Base-by-base conservation (phyloP, 2,113 vertebrate genomes). In the Larimichthys crocea region DNA sequence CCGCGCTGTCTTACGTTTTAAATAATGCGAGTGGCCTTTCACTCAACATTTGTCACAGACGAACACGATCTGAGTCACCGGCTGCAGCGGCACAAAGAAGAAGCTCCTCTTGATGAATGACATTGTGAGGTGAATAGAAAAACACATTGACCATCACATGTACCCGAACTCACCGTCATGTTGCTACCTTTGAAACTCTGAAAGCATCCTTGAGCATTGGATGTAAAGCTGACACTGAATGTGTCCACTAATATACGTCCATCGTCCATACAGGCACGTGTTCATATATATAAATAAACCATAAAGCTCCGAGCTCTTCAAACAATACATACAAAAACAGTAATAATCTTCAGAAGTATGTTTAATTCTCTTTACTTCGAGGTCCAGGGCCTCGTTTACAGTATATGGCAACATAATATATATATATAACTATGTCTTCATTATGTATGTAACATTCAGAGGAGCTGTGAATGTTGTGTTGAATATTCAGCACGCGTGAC, bases 21-120 rank as follows among this genome's bases (percentile, higher is more conserved):
- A 49, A 53, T 59, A 59, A 59, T 22, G 60, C 2, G 10, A 68
- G 67, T 29, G 62, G 44, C 62, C 80, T 76, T 83, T 73, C 19
- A 8, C 65, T 42, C 60, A 15, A 10, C 52, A 19, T 49, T 10
- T 42, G 35, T 40, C 35, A 40, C 35, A 40, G 35, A 40, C 35
- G 8, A 40, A 40, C 35, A 9, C 3, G 44, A 11, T 46, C 44
- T 46, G 80, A 83, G 61, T 83, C 85, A 83, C 29, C 19, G 0
- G 29, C 71, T 75, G 66, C 70, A 22, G 35, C 35, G 7, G 79
- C 69, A 74, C 67, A 68, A 53, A 85, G 46, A 53, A 85, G 46
- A 55, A n/a, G 62, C 49, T 73, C 55, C 50, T 57, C 68, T 46
- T 17, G 26, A 63, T 57, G n/a, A 49, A 61, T 53, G 48, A 53